Evolutionary conservation across 2,797 vertebrate genomes (phyloP).

Genomic region (Falco concolor): DNA sequence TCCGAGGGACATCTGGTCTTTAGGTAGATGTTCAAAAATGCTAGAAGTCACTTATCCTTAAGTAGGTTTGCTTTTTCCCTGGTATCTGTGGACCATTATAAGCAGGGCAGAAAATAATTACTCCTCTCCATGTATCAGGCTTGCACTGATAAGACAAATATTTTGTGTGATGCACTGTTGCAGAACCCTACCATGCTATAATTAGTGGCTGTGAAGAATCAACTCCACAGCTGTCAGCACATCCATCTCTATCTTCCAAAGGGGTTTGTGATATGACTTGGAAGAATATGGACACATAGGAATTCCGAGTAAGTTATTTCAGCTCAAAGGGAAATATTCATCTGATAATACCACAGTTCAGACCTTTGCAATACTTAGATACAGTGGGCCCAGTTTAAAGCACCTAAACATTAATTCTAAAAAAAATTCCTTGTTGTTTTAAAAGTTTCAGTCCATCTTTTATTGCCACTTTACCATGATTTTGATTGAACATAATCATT

Average conservation of each 20-base stretch:
- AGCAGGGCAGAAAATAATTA: conserved; percentile 1
- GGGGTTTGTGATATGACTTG: background rate
- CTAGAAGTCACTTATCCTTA: background rate
- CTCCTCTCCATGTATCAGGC: background rate
- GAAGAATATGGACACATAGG: background rate
- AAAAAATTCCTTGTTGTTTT: background rate
- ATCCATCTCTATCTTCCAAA: conserved; percentile 1
- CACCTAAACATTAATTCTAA: background rate
- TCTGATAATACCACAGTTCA: background rate
- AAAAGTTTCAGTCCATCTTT: background rate
- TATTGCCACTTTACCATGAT: background rate
- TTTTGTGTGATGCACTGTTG: background rate
- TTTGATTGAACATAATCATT: background rate
- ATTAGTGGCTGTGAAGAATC: background rate
- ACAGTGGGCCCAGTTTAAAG: background rate
- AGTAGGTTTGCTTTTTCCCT: background rate
- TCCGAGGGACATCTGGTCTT: background rate
- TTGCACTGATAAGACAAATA: conserved; percentile 8
- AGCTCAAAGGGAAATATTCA: background rate
- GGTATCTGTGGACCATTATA: background rate
- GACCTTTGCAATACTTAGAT: background rate
- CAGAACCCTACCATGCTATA: background rate
- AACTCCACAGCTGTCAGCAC: conserved; percentile 25
- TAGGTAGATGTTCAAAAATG: background rate
- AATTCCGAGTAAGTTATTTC: conserved; percentile 1